A percentile compares a stretch with the other conserved stretches of the same genome.
Conservation (phyloP, 2,797 vertebrate species). For the Sphenodon punctatus region DNA sequence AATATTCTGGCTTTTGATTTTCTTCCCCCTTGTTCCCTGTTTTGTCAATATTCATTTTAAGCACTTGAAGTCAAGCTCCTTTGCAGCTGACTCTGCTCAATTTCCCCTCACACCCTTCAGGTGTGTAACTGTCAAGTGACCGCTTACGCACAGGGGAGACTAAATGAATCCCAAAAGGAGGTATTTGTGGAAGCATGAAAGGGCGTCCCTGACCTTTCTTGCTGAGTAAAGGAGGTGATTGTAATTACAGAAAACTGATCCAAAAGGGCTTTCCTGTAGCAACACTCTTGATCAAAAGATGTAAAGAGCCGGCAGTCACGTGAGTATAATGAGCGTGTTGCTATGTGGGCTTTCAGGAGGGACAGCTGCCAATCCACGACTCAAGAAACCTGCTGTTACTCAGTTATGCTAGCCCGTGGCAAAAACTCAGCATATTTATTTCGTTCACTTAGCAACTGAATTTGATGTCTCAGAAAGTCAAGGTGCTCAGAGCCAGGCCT, state of each 20-base stretch:
- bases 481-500: constrained; percentile 8
- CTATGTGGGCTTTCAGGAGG: constrained; percentile 50
- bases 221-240: constrained; percentile 65
- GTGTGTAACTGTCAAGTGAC: constrained; percentile 73
- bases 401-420: constrained; percentile 51
- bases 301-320: constrained; percentile 21
- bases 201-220: constrained; percentile 39
- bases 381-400: constrained; percentile 37
- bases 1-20: constrained; percentile 72
- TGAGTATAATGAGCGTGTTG: constrained; percentile 38
- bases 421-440: constrained; percentile 46
- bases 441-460: constrained; percentile 36
- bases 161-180: constrained; percentile 66
- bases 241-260: constrained; percentile 55
- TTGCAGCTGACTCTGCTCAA: constrained; percentile 75
- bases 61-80: constrained; percentile 72
- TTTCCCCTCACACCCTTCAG: constrained; percentile 59
- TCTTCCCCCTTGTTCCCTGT: constrained; percentile 38
- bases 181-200: constrained; percentile 56
- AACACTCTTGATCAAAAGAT: constrained; percentile 54
- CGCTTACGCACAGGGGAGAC: constrained; percentile 45
- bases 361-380: constrained; percentile 34
- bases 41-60: constrained; percentile 79
- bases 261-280: constrained; percentile 41
- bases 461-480: background rate